These are phyloP conservation scores for Psilopsiagon aurifrons DNA, from an alignment of 2,113 vertebrate genomes.

Conservation along the genomic window DNA sequence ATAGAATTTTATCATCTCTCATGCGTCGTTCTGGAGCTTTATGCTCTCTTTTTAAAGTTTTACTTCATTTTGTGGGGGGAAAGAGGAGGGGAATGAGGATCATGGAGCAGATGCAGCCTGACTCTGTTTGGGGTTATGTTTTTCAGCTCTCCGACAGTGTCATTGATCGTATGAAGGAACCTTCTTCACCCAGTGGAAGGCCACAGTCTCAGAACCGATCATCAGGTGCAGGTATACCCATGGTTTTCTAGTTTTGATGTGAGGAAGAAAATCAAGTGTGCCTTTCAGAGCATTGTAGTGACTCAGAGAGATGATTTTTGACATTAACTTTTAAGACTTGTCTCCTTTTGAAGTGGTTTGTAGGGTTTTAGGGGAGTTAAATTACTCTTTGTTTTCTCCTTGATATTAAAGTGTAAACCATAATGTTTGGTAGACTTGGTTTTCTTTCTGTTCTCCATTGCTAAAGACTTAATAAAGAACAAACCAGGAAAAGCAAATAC, in stretches of 20 bases:
- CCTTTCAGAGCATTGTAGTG: background rate
- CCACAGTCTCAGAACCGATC: constrained; percentile 31
- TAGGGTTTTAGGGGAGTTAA: background rate
- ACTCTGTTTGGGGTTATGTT: background rate
- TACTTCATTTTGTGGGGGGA: fast-evolving
- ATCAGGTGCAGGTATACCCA: constrained; percentile 64
- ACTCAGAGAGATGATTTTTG: background rate
- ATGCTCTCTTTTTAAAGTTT: fast-evolving
- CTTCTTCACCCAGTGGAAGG: constrained; percentile 61
- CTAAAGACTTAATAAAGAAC: background rate
- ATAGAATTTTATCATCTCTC: background rate
- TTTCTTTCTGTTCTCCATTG: background rate
- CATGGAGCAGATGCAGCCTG: background rate
- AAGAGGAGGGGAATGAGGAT: fast-evolving
- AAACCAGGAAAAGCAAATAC: background rate
- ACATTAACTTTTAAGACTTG: fast-evolving
- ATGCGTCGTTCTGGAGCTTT: background rate
- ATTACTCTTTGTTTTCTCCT: background rate
- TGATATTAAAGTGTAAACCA: background rate
- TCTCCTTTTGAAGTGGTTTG: background rate
- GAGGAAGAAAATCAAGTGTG: background rate
- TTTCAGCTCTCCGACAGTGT: constrained; percentile 91
- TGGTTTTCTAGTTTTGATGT: background rate
- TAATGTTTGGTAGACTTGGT: background rate
- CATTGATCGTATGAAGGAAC: constrained; percentile 94